Conservation (phyloP, 2,797 vertebrate species). For the Chiloscyllium punctatum region DNA sequence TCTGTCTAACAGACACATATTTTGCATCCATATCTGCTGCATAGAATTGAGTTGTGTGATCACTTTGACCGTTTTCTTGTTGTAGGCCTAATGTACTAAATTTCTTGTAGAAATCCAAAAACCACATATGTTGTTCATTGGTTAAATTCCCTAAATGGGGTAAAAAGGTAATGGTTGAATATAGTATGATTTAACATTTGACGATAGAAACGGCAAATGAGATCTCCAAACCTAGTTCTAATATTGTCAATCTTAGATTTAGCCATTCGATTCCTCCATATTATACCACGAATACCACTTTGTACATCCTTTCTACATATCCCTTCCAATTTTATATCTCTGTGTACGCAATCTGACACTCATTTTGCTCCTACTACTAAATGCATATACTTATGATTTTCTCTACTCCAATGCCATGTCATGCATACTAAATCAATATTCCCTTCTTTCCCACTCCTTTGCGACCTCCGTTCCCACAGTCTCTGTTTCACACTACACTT, state of each 20-base stretch:
- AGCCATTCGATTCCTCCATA: neutral
- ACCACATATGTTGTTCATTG: slow-evolving; percentile 76
- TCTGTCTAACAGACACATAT: slow-evolving; percentile 75
- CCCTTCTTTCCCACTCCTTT: neutral
- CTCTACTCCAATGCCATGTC: neutral
- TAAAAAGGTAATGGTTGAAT: neutral
- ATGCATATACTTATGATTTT: neutral
- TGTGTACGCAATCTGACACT: neutral
- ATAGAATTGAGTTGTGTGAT: slow-evolving; percentile 66
- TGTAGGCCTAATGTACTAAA: slow-evolving; percentile 78
- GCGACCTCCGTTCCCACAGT: neutral
- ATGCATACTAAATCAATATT: neutral
- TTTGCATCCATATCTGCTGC: slow-evolving; percentile 74
- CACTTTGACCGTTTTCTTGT: slow-evolving; percentile 74
- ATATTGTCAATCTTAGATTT: neutral
- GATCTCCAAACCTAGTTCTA: neutral
- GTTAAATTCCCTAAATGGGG: slow-evolving; percentile 72
- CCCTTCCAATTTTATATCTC: neutral
- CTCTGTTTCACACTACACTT: neutral
- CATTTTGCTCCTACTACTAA: neutral
- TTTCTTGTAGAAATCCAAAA: slow-evolving; percentile 86
- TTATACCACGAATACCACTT: neutral
- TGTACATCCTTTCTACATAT: neutral
- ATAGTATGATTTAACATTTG: neutral
- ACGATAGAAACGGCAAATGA: neutral